Conservation (phyloP, 2,113 vertebrate genomes). For the Poecile atricapillus region DNA sequence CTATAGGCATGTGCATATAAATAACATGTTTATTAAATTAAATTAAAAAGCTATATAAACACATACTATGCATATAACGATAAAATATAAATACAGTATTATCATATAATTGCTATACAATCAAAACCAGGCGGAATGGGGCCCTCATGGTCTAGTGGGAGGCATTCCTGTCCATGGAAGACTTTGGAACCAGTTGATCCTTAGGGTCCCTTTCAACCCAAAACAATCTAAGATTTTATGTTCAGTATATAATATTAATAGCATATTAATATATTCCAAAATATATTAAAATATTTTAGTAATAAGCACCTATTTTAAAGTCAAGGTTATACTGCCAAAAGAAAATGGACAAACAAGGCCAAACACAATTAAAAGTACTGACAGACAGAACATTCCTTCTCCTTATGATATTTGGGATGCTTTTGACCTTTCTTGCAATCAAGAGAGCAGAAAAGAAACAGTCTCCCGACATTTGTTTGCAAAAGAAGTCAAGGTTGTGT, state of each 20-base stretch:
- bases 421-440: not conserved
- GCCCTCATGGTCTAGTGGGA: not conserved
- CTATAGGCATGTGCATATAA: not conserved
- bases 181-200: not conserved
- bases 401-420: not conserved
- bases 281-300: not conserved
- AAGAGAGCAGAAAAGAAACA: not conserved
- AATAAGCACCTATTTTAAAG: not conserved
- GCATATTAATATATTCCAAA: not conserved
- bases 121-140: not conserved
- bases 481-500: not conserved
- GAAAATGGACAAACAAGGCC: not conserved
- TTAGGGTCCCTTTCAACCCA: not conserved
- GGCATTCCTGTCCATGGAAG: not conserved
- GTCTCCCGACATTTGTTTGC: not conserved
- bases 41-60: not conserved
- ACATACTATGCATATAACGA: not conserved
- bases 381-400: not conserved
- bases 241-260: not conserved
- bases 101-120: rapidly evolving
- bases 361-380: not conserved
- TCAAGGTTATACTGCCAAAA: not conserved
- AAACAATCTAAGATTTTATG: not conserved
- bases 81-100: too few relatives aligned
- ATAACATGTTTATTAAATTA: not conserved